These are phyloP conservation scores for Nannoperca obscura DNA, from an alignment of 2,797 vertebrate species.

Conservation along the genomic window DNA sequence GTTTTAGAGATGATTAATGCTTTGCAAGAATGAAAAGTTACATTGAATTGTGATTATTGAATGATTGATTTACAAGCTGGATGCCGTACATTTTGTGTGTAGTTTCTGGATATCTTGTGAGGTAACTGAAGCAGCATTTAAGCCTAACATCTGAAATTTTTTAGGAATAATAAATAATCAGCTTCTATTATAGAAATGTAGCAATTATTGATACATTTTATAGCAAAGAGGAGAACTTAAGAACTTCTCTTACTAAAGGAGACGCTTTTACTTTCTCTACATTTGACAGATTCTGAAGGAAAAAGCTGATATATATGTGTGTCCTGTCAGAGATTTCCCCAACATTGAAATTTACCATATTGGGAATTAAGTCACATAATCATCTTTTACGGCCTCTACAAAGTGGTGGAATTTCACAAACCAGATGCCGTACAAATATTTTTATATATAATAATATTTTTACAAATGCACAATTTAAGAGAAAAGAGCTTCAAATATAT, in stretches of 20 bases:
- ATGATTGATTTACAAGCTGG: neutral
- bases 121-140: neutral
- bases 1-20: neutral
- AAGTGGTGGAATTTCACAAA: slow-evolving; percentile 2
- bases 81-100: neutral
- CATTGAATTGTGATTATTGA: neutral
- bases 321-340: neutral
- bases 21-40: neutral
- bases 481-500: neutral
- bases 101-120: neutral
- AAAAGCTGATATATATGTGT: neutral
- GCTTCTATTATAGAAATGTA: neutral
- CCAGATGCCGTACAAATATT: neutral
- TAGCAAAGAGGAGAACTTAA: neutral
- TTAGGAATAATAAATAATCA: neutral
- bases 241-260: neutral
- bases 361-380: neutral
- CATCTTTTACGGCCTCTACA: neutral
- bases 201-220: neutral
- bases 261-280: neutral
- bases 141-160: neutral
- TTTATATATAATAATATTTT: neutral
- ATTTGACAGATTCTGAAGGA: neutral
- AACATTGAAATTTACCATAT: too few relatives aligned
- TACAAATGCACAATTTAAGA: neutral